Base-by-base conservation (phyloP, 2,113 vertebrate genomes). In the Heterocephalus glaber region DNA sequence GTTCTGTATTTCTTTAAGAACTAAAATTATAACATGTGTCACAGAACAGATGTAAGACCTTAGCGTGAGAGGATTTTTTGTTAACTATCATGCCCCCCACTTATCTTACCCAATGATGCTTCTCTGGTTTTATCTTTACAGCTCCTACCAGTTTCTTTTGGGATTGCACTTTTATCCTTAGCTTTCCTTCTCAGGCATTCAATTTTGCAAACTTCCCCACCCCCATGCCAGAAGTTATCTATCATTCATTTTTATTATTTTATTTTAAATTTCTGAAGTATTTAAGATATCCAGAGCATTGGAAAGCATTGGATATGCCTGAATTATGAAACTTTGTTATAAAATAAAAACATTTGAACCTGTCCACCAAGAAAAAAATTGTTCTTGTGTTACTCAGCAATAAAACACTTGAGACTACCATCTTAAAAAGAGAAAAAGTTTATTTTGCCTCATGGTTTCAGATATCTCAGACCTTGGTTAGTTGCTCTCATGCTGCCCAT, bases 41-140 rank as follows among this genome's bases (percentile, higher is more conserved):
- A 49, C 3, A 58, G 38, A 81, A 9, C 52, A 77, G 68, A 20
- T 38, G 44, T 38, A 60, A 47, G 63, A 83, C 80, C 33, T 41
- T n/a, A 9, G 41, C 33, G 1, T 60, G 49, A 72, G 5, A 79
- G 44, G 8, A 3, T 66, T 7, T 47, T 88, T 81, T 35, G 44
- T 88, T 17, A 83, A 8, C 8, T 61, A 61, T 41, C 49, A 44
- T n/a, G 13, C 4, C 17, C 13, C 16, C 2, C 5, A 9, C 12
- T 5, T 24, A 16, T 81, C 65, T 92, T 74, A 70, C 35, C n/a
- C 60, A 19, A 70, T 16, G 56, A 47, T 11, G 22, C 26, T 16
- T 83, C 10, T 90, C 30, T 90, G 65, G 38, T n/a, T 89, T 61
- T 49, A 58, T 82, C 44, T 76, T 41, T 97, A 56, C 2, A 88